Conservation (phyloP, 2,797 vertebrate species). For the Falco peregrinus region DNA sequence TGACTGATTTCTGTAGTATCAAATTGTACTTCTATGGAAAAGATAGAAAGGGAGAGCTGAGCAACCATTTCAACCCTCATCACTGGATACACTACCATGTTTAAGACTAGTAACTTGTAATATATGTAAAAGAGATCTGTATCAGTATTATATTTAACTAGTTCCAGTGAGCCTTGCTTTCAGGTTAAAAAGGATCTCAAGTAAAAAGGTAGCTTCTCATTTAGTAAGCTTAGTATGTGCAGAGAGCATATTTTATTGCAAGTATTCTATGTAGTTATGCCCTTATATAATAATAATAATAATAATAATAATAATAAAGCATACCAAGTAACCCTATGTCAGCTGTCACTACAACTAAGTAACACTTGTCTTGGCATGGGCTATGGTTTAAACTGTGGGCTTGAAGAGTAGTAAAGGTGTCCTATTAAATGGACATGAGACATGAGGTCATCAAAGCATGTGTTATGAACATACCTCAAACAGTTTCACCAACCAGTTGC, state of each 20-base stretch:
- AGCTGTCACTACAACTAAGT: accelerated
- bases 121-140: background rate
- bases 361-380: background rate
- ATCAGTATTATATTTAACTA: background rate
- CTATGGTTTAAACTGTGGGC: background rate
- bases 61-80: background rate
- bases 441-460: background rate
- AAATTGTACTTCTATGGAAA: background rate
- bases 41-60: background rate
- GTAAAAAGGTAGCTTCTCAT: background rate
- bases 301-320: background rate
- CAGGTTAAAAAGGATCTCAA: background rate
- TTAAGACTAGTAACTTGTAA: background rate
- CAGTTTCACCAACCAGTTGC: background rate
- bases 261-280: background rate
- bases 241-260: background rate
- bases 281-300: background rate
- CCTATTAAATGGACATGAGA: background rate
- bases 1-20: background rate
- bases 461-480: background rate
- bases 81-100: background rate
- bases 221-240: background rate
- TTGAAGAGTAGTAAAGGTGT: background rate
- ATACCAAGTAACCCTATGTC: background rate
- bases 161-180: background rate